Percentiles rank a stretch among this genome's conserved stretches.
phyloP scores from a whole-genome alignment of 92 coral and sea anemone genomes.

The Phenganax subtilis region DNA sequence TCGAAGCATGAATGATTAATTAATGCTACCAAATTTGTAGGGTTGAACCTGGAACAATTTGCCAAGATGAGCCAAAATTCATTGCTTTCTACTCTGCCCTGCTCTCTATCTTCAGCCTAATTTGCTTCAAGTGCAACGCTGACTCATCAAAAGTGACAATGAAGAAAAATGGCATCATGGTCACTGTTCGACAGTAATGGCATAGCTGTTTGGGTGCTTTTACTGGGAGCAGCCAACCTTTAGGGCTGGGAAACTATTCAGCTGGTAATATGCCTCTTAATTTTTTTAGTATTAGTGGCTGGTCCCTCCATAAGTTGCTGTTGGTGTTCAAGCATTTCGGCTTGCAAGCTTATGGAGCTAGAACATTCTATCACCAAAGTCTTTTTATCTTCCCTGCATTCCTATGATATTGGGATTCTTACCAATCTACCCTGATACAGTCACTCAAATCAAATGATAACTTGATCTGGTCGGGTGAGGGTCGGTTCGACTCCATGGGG shows the following conservation, averaged over 20 bases:
- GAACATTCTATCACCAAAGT: slow-evolving; percentile 22
- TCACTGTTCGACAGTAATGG: not conserved
- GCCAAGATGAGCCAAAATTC: too few relatives aligned
- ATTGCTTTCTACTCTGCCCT: too few relatives aligned
- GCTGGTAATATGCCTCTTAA: slow-evolving; percentile 21
- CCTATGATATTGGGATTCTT: slow-evolving; percentile 21
- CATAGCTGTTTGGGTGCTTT: not conserved
- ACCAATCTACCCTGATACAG: not conserved
- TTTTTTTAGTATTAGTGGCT: slow-evolving; percentile 14
- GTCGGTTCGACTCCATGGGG: slow-evolving; percentile 28
- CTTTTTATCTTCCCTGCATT: slow-evolving; percentile 22
- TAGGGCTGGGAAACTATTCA: slow-evolving; percentile 5
- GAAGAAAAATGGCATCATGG: slow-evolving; percentile 17
- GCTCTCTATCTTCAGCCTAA: too few relatives aligned
- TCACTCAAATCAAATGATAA: slow-evolving; percentile 3
- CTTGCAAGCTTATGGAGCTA: slow-evolving; percentile 14
- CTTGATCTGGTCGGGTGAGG: slow-evolving; percentile 35
- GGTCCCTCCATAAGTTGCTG: slow-evolving; percentile 25
- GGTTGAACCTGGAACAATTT: too few relatives aligned
- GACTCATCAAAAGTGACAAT: not conserved
- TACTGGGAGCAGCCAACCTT: slow-evolving; percentile 16
- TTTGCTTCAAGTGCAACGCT: slow-evolving; percentile 1
- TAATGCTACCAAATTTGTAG: slow-evolving; percentile 28
- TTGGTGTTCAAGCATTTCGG: slow-evolving; percentile 29
- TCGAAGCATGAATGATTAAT: slow-evolving; percentile 1